Percentiles rank a stretch among this genome's conserved stretches.
phyloP scores from a whole-genome alignment of 1,140 invertebrate species.

The Luehdorfia chinensis region DNA sequence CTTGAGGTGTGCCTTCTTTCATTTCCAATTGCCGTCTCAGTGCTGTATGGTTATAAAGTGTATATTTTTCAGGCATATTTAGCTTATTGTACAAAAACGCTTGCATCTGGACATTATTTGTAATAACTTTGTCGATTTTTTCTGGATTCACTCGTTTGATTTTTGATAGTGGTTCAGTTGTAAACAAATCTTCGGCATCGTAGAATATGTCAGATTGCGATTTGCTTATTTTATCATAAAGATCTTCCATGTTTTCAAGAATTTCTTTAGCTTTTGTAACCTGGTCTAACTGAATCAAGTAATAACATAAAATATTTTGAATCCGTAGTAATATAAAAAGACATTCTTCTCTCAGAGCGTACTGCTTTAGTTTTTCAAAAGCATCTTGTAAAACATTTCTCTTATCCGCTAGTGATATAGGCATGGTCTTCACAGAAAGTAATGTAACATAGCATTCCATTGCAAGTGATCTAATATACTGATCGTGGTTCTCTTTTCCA shows the following conservation, averaged over 20 bases:
- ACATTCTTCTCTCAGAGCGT: conserved; percentile 45
- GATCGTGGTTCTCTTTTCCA: conserved; percentile 51
- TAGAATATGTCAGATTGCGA: conserved; percentile 42
- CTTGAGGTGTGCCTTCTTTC: conserved; percentile 78
- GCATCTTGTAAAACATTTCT: conserved; percentile 43
- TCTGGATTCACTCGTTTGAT: conserved; percentile 53
- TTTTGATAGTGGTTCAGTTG: conserved; percentile 32
- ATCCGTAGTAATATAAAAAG: conserved; percentile 60
- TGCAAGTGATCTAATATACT: conserved; percentile 46
- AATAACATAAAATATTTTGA: conserved; percentile 67
- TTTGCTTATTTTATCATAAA: conserved; percentile 56
- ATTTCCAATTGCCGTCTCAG: conserved; percentile 79
- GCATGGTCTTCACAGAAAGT: conserved; percentile 51
- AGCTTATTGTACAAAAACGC: conserved; percentile 72
- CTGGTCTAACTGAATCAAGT: conserved; percentile 57
- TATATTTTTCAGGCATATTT: conserved; percentile 70
- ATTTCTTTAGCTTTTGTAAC: conserved; percentile 42
- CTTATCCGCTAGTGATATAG: conserved; percentile 48
- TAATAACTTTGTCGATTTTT: conserved; percentile 72
- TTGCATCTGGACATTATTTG: conserved; percentile 75
- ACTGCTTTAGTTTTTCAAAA: conserved; percentile 53
- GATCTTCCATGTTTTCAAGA: conserved; percentile 56
- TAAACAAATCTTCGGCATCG: conserved; percentile 62
- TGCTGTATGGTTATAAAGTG: conserved; percentile 80
- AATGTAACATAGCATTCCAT: conserved; percentile 62